Conservation (phyloP, 2,888 invertebrate genomes). For the Portevinia maculata region DNA sequence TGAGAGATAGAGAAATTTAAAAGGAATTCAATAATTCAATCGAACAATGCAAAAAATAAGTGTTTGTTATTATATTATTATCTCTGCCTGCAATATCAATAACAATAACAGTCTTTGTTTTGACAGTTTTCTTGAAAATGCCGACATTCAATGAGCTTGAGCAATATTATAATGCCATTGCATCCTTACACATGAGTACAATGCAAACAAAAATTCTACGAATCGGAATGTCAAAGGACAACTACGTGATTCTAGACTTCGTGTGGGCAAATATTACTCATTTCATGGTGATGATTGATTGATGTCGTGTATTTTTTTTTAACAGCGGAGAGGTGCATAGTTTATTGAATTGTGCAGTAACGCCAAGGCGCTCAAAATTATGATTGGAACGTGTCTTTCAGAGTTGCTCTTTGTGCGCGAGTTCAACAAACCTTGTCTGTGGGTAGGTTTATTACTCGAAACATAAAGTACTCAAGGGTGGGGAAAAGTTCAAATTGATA, state of each 20-base stretch:
- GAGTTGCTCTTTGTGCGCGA: too few relatives aligned
- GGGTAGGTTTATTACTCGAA: too few relatives aligned
- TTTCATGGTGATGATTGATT: not conserved
- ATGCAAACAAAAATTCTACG: constrained; percentile 9
- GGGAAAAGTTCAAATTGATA: too few relatives aligned
- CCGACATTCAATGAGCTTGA: not conserved
- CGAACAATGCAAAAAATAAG: constrained; percentile 23
- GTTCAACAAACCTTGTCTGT: too few relatives aligned
- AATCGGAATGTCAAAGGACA: constrained; percentile 4
- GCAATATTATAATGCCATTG: not conserved
- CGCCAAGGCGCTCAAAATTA: too few relatives aligned
- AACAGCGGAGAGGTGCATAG: too few relatives aligned
- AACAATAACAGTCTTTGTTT: constrained; percentile 42
- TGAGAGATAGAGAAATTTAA: constrained; percentile 39
- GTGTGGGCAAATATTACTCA: not conserved
- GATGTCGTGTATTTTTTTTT: not conserved
- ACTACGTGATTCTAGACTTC: not conserved
- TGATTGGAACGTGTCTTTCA: too few relatives aligned
- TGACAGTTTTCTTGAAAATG: constrained; percentile 23
- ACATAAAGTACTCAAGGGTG: too few relatives aligned
- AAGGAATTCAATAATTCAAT: constrained; percentile 3
- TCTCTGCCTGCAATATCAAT: constrained; percentile 40
- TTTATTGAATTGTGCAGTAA: too few relatives aligned
- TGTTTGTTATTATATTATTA: not conserved
- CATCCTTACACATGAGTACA: not conserved